phyloP scores from a whole-genome alignment of 2,113 vertebrate genomes.

The Phaethon lepturus region DNA sequence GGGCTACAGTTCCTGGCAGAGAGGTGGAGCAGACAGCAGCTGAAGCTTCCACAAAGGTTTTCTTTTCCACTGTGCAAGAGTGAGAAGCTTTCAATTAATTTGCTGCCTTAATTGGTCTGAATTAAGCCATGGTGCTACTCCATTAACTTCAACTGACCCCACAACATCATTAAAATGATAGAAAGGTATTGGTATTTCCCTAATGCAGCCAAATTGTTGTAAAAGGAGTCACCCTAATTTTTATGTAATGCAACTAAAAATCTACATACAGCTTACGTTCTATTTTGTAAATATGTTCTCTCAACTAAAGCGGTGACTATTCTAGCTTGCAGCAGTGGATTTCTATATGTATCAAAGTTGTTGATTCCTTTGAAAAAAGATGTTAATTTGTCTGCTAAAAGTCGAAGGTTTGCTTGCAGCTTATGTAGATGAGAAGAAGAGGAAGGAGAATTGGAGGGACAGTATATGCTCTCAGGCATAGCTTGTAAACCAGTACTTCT shows the following conservation, averaged over 20 bases:
- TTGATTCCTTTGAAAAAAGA: neutral
- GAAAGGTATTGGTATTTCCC: neutral
- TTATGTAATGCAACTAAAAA: neutral
- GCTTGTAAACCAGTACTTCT: neutral
- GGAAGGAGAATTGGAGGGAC: neutral
- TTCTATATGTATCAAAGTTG: neutral
- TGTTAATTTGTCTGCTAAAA: neutral
- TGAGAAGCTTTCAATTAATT: neutral
- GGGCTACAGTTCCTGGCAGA: neutral
- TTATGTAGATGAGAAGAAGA: neutral
- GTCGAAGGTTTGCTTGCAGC: neutral
- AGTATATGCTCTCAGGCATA: neutral
- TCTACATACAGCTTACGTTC: neutral
- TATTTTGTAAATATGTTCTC: neutral
- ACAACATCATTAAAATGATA: neutral
- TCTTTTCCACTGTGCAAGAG: neutral
- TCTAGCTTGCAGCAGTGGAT: neutral
- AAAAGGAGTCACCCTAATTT: neutral
- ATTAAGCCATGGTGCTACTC: neutral
- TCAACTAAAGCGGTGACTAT: neutral
- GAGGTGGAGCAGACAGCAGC: neutral
- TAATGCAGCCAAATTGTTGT: neutral
- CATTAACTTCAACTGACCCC: slow-evolving; percentile 6
- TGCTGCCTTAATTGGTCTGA: neutral
- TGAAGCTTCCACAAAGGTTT: neutral